These are phyloP conservation scores for Anthophora plumipes DNA, from an alignment of 2,888 invertebrate species.

Conservation along the genomic window DNA sequence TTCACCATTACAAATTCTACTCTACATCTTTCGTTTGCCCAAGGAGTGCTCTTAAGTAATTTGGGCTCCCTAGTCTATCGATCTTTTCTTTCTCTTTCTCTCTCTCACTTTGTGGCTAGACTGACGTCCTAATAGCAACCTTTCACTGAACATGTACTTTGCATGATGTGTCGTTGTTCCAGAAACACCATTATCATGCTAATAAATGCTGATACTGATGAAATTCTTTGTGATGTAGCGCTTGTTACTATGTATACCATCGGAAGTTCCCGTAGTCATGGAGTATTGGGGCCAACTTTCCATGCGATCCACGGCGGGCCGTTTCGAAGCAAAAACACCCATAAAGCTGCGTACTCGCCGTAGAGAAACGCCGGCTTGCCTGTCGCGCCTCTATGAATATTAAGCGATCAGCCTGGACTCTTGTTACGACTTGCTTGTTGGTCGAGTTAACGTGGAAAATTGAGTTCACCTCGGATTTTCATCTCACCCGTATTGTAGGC, in stretches of 20 bases:
- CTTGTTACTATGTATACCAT: conserved; percentile 16
- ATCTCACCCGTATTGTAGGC: conserved; percentile 25
- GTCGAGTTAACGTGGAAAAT: conserved; percentile 62
- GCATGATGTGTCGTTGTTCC: conserved; percentile 18
- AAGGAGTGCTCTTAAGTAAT: not conserved
- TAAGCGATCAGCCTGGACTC: conserved; percentile 58
- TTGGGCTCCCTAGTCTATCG: conserved; percentile 7
- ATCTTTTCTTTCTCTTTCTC: not conserved
- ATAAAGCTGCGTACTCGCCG: conserved; percentile 57
- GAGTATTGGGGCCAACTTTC: conserved; percentile 25
- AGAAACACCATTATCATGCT: conserved; percentile 39
- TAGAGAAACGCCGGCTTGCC: conserved; percentile 53
- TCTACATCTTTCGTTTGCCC: not conserved
- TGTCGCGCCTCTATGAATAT: conserved; percentile 60
- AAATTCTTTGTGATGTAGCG: conserved; percentile 40
- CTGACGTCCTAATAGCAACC: conserved; percentile 25
- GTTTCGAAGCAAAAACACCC: conserved; percentile 64
- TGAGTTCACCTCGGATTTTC: conserved; percentile 58
- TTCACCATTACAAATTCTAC: conserved; percentile 2
- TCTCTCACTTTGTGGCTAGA: too few species aligned
- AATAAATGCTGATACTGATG: conserved; percentile 38
- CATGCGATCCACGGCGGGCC: conserved; percentile 46
- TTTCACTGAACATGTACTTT: not conserved
- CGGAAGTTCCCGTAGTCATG: conserved; percentile 28
- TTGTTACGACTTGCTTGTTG: conserved; percentile 60